Conservation (phyloP, 2,888 invertebrate genomes). For the Epinotia brunnichana region DNA sequence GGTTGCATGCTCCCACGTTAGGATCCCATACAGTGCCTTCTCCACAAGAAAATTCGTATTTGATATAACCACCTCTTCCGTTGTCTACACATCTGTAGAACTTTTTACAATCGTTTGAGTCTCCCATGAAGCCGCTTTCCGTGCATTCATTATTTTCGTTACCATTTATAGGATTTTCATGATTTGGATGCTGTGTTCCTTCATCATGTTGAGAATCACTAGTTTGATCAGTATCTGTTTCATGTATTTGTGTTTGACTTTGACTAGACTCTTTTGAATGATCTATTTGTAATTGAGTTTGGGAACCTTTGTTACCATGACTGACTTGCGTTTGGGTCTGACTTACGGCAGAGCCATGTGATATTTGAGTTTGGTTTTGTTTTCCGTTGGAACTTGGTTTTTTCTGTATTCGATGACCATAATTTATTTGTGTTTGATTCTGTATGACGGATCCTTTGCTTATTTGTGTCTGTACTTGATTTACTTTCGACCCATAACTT, state of each 20-base stretch:
- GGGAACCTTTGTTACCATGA: slow-evolving; percentile 58
- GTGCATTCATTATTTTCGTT: slow-evolving; percentile 52
- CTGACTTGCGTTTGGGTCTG: slow-evolving; percentile 64
- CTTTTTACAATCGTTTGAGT: slow-evolving; percentile 83
- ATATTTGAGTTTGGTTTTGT: slow-evolving; percentile 65
- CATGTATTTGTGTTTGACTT: slow-evolving; percentile 57
- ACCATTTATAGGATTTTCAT: slow-evolving; percentile 28
- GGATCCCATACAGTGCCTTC: slow-evolving; percentile 85
- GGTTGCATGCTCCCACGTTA: slow-evolving; percentile 82
- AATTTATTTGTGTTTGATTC: slow-evolving; percentile 64
- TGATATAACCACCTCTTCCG: slow-evolving; percentile 70
- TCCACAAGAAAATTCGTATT: slow-evolving; percentile 83
- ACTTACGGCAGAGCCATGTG: slow-evolving; percentile 57
- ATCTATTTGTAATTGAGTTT: slow-evolving; percentile 65
- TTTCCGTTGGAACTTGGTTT: slow-evolving; percentile 46
- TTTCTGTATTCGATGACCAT: slow-evolving; percentile 52
- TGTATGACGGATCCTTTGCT: slow-evolving; percentile 56
- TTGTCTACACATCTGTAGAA: slow-evolving; percentile 87
- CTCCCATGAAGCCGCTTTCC: slow-evolving; percentile 85
- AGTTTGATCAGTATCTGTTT: slow-evolving; percentile 49
- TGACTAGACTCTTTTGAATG: slow-evolving; percentile 63
- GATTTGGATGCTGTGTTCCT: slow-evolving; percentile 42
- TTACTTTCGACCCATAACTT: slow-evolving; percentile 57
- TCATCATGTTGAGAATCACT: slow-evolving; percentile 46
- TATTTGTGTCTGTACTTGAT: slow-evolving; percentile 63